phyloP scores from a whole-genome alignment of 2,797 vertebrate genomes.

The Tragelaphus oryx region DNA sequence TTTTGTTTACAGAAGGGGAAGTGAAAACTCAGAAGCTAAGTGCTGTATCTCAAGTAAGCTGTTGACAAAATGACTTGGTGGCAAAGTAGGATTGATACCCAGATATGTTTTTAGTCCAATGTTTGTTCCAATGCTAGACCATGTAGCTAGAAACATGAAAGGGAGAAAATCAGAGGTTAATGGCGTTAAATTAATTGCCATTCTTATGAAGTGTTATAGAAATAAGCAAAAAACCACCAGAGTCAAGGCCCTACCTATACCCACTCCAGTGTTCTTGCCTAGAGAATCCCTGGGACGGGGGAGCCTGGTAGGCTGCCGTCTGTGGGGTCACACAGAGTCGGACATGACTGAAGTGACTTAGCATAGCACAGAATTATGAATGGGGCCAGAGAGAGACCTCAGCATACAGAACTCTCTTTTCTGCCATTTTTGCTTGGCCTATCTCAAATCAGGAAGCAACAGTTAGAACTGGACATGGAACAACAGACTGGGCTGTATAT shows the following conservation, averaged over 20 bases:
- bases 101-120: background rate
- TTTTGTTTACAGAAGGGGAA: background rate
- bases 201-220: background rate
- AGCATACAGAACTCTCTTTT: background rate
- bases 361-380: no score
- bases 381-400: background rate
- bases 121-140: background rate
- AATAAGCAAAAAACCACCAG: background rate
- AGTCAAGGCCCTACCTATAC: background rate
- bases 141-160: background rate
- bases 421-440: accelerated
- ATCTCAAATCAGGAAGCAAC: background rate
- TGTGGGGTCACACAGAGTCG: no score
- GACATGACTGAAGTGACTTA: no score
- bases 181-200: background rate
- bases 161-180: background rate
- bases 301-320: no score
- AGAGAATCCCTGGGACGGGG: no score
- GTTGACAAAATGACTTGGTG: background rate
- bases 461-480: background rate
- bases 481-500: background rate
- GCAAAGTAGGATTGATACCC: background rate
- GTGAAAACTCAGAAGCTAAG: background rate
- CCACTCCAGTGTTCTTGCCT: no score
- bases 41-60: background rate